Percentiles rank a stretch among this genome's conserved stretches.
phyloP scores from a whole-genome alignment of 2,113 vertebrate genomes.

The Gila orcuttii region DNA sequence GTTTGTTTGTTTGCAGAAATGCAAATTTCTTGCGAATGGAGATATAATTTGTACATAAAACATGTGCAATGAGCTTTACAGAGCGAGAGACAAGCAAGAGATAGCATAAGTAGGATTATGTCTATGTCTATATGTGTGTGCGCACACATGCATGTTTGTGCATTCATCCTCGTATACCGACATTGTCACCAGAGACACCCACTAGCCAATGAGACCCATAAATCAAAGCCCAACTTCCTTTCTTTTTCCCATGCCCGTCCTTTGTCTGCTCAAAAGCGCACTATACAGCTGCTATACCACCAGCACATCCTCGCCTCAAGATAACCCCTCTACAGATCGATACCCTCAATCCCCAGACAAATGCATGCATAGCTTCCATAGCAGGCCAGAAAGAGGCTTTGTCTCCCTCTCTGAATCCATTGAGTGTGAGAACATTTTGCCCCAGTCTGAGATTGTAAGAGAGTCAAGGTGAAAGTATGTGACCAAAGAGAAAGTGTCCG shows the following conservation, averaged over 20 bases:
- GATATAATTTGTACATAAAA: conserved; percentile 1
- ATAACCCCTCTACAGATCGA: conserved; percentile 50
- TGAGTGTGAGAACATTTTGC: conserved; percentile 19
- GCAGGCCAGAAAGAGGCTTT: conserved; percentile 11
- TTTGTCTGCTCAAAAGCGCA: conserved; percentile 43
- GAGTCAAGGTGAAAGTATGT: conserved; percentile 45
- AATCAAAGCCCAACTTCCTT: conserved; percentile 31
- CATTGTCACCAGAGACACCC: conserved; percentile 28
- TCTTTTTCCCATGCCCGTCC: neutral
- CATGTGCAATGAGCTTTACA: neutral
- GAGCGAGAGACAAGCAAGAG: neutral
- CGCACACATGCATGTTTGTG: conserved; percentile 1
- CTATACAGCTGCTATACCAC: conserved; percentile 25
- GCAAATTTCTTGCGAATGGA: neutral
- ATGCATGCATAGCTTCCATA: conserved; percentile 42
- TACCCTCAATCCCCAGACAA: conserved; percentile 42
- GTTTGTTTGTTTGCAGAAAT: neutral
- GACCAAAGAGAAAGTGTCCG: conserved; percentile 44
- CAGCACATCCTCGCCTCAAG: conserved; percentile 34
- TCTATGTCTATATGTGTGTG: neutral
- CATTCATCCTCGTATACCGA: conserved; percentile 9
- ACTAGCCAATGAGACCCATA: conserved; percentile 20
- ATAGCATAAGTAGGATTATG: neutral
- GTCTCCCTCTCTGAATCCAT: conserved; percentile 19
- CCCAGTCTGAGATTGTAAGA: conserved; percentile 5